Conservation (phyloP, 2,888 invertebrate genomes). For the Callimorpha dominula region DNA sequence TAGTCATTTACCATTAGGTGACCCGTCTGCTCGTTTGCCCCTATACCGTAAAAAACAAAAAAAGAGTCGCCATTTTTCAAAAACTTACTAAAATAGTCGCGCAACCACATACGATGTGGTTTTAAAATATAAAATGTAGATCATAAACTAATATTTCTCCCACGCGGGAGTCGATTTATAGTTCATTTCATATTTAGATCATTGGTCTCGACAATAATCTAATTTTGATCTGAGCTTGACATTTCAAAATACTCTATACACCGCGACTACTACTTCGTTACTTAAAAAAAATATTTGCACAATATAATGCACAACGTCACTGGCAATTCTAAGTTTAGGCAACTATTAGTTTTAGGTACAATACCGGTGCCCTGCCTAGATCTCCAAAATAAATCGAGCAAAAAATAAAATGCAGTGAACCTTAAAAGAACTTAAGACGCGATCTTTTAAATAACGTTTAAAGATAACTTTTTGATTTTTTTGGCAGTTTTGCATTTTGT, state of each 20-base stretch:
- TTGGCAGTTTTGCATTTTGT: no score
- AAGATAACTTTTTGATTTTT: no score
- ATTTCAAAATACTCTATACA: background rate
- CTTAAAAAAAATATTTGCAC: background rate
- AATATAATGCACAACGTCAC: background rate
- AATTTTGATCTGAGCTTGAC: background rate
- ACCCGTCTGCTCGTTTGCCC: no score
- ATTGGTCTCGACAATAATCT: background rate
- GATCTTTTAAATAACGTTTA: no score
- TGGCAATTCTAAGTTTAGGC: no score
- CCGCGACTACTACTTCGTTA: background rate
- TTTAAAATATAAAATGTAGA: slow-evolving; percentile 5
- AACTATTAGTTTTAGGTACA: background rate
- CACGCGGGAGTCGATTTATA: background rate
- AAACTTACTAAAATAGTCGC: background rate
- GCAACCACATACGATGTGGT: background rate
- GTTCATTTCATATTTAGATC: background rate
- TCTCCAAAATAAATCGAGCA: no score
- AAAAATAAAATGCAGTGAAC: no score
- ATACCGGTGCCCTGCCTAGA: no score
- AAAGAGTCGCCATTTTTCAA: no score
- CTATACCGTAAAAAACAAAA: no score
- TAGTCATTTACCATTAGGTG: no score
- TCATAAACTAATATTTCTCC: background rate
- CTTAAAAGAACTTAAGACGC: no score